Evolutionary conservation across 2,888 invertebrate species (phyloP).

Genomic region (Chloroclystis v-ata): DNA sequence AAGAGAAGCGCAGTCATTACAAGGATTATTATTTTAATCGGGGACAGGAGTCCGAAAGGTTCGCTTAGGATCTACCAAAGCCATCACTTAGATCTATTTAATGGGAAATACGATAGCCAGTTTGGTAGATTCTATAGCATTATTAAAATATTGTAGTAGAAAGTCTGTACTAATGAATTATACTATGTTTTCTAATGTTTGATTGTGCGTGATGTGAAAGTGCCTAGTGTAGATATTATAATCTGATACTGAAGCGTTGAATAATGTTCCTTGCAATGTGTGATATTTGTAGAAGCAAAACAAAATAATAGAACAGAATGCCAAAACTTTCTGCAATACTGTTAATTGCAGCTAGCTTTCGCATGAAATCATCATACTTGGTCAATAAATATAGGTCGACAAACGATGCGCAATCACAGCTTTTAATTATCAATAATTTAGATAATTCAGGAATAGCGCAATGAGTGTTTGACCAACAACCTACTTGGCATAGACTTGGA

Average conservation of each 20-base stretch:
- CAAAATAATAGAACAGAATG: constrained; percentile 37
- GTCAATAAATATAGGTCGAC: constrained; percentile 8
- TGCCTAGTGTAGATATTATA: constrained; percentile 25
- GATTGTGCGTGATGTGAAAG: constrained; percentile 28
- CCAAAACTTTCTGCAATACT: constrained; percentile 36
- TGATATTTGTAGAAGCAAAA: constrained; percentile 58
- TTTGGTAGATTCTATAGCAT: constrained; percentile 5
- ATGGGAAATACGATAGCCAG: background rate
- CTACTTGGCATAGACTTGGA: constrained; percentile 69
- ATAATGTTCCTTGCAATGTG: constrained; percentile 73
- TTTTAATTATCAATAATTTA: too few relatives aligned
- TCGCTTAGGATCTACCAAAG: constrained; percentile 3
- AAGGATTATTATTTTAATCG: constrained; percentile 59
- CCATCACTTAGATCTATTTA: background rate
- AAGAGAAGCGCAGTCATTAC: constrained; percentile 57
- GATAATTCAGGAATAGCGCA: constrained; percentile 40
- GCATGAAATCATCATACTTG: constrained; percentile 12
- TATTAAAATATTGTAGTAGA: constrained; percentile 3
- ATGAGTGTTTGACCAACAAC: constrained; percentile 51
- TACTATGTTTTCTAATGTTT: constrained; percentile 18
- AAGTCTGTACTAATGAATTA: constrained; percentile 11
- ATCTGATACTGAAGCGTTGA: constrained; percentile 41
- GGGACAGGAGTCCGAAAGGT: constrained; percentile 7
- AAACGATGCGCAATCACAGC: constrained; percentile 21
- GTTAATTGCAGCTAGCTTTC: constrained; percentile 38